Percentiles rank a stretch among this genome's conserved stretches.
Evolutionary conservation across 2,113 vertebrate species (phyloP).

Genomic region (Penelope pileata): DNA sequence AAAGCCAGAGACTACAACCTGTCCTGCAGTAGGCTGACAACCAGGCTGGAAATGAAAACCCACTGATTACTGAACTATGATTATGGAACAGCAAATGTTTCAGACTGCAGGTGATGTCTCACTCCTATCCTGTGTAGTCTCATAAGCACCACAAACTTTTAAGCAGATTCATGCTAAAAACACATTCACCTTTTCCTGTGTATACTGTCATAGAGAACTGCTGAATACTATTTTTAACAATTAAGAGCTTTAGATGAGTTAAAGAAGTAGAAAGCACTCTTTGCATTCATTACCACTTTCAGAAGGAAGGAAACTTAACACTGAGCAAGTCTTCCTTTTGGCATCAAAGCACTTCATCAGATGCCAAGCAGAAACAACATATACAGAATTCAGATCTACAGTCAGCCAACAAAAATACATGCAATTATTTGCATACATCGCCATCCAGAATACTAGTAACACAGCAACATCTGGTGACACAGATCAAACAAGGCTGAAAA

Average conservation of each 20-base stretch:
- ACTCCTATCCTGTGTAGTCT: rapidly evolving
- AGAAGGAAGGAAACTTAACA: not conserved
- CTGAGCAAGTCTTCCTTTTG: not conserved
- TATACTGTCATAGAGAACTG: not conserved
- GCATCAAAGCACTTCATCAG: not conserved
- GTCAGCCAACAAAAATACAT: not conserved
- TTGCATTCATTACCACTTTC: not conserved
- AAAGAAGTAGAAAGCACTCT: not conserved
- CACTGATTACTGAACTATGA: not conserved
- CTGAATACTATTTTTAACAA: not conserved
- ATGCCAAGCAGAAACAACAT: not conserved
- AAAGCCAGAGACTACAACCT: not conserved
- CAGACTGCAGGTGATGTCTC: not conserved
- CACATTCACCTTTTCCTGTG: not conserved
- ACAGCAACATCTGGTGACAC: not conserved
- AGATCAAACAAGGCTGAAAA: not conserved
- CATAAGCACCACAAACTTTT: not conserved
- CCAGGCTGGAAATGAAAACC: not conserved
- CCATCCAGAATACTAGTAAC: not conserved
- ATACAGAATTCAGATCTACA: not conserved
- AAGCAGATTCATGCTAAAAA: not conserved
- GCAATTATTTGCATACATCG: not conserved
- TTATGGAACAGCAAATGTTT: not conserved
- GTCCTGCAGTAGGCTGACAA: not conserved
- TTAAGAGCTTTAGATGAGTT: not conserved